Evolutionary conservation across 2,797 vertebrate species (phyloP).

Genomic region (Brachyrhaphis roseni): DNA sequence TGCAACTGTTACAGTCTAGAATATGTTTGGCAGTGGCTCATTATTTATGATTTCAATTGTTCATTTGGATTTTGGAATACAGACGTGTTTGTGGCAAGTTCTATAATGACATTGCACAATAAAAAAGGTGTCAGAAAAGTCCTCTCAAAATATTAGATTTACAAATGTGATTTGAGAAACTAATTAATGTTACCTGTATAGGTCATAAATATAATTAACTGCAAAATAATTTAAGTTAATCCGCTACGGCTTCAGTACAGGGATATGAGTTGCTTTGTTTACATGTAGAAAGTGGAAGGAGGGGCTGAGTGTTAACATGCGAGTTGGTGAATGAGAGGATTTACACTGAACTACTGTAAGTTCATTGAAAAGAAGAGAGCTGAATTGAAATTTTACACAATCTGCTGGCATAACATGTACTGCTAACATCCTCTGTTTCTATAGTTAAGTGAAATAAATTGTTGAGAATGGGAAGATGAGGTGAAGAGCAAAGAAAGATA

Average conservation of each 20-base stretch:
- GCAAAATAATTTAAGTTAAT: not conserved
- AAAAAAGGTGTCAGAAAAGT: not conserved
- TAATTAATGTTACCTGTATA: not conserved
- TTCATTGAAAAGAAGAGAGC: not conserved
- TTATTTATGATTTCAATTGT: not conserved
- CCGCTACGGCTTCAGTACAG: not conserved
- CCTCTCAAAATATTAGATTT: not conserved
- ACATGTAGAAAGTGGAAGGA: not conserved
- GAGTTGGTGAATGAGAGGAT: not conserved
- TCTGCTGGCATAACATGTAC: not conserved
- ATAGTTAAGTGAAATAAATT: not conserved
- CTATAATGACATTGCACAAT: not conserved
- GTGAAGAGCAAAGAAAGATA: not conserved
- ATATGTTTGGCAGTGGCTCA: not conserved
- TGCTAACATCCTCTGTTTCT: not conserved
- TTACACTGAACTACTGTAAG: not conserved
- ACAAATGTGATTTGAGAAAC: not conserved
- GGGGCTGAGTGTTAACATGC: not conserved
- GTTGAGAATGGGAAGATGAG: not conserved
- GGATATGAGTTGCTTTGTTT: not conserved
- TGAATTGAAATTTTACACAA: not conserved
- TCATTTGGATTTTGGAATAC: not conserved
- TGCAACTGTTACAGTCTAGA: not conserved
- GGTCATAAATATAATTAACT: not conserved
- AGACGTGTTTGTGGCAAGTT: not conserved